These are phyloP conservation scores for Takifugu flavidus DNA, from an alignment of 2,113 vertebrate species.

Conservation along the genomic window DNA sequence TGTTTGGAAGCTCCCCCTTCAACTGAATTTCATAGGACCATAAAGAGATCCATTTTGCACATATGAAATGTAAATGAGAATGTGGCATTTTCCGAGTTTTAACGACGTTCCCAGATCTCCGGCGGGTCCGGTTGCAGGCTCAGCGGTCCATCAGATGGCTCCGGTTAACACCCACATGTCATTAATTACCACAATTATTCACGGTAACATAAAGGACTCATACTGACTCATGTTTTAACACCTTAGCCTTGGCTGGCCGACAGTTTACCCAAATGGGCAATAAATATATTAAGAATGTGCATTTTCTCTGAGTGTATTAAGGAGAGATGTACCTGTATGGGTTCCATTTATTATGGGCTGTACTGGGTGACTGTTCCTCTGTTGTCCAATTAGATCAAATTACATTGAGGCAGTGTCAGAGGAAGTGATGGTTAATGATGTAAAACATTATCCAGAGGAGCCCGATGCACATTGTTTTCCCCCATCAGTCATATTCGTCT, in stretches of 20 bases:
- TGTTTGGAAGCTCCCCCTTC: constrained; percentile 31
- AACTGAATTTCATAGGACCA: neutral
- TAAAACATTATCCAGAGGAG: constrained; percentile 32
- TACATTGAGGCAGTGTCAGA: constrained; percentile 39
- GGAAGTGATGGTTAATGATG: constrained; percentile 35
- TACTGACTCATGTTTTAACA: constrained; percentile 61
- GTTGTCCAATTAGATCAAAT: constrained; percentile 56
- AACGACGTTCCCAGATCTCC: constrained; percentile 21
- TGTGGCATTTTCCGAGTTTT: too few relatives aligned
- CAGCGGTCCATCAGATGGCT: constrained; percentile 52
- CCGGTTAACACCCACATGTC: constrained; percentile 63
- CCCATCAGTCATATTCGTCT: constrained; percentile 23
- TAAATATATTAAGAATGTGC: constrained; percentile 40
- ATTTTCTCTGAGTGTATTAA: constrained; percentile 18
- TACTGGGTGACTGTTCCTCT: constrained; percentile 8
- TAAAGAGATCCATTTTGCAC: constrained; percentile 8
- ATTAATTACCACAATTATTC: constrained; percentile 79
- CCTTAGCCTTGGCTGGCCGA: constrained; percentile 24
- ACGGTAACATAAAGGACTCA: constrained; percentile 64
- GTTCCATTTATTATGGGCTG: constrained; percentile 34
- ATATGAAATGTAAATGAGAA: neutral
- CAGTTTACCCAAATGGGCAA: constrained; percentile 35
- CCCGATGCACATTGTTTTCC: constrained; percentile 13
- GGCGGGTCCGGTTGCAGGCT: constrained; percentile 35
- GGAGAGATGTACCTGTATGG: constrained; percentile 27